Evolutionary conservation across 1,140 invertebrate species (phyloP).

Genomic region (Drosophila triauraria): DNA sequence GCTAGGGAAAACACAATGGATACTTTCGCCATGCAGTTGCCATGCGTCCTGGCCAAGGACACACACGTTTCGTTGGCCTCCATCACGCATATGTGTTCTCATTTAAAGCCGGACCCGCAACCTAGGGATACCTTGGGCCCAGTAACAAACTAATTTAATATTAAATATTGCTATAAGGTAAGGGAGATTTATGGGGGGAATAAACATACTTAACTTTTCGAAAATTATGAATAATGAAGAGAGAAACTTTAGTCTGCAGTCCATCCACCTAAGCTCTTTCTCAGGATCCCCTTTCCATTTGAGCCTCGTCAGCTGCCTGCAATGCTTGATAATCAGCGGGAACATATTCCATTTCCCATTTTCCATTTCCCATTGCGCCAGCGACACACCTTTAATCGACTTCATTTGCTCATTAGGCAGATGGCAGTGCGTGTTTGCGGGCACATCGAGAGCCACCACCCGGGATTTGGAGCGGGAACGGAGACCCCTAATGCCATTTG

Average conservation of each 20-base stretch:
- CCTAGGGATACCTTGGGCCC: constrained; percentile 12
- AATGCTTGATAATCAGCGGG: constrained; percentile 27
- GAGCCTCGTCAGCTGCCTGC: not conserved
- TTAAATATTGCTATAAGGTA: constrained; percentile 45
- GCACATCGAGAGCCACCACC: constrained; percentile 15
- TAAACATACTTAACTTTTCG: not conserved
- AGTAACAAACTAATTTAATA: constrained; percentile 61
- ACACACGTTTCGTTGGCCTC: constrained; percentile 31
- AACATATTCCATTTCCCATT: constrained; percentile 23
- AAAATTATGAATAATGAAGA: too few species aligned
- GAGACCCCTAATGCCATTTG: constrained; percentile 48
- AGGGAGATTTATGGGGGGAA: constrained; percentile 3
- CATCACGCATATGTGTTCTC: constrained; percentile 66
- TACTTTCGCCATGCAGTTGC: constrained; percentile 40
- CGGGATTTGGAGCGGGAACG: not conserved
- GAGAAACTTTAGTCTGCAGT: too few species aligned
- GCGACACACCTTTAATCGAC: constrained; percentile 74
- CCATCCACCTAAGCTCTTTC: not conserved
- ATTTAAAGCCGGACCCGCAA: constrained; percentile 17
- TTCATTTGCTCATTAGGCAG: constrained; percentile 82
- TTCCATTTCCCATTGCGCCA: constrained; percentile 17
- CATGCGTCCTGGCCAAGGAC: constrained; percentile 40
- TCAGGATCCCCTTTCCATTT: not conserved
- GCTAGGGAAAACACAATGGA: constrained; percentile 44
- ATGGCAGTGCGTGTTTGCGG: constrained; percentile 66